Evolutionary conservation across 2,888 invertebrate genomes (phyloP).

Genomic region (Steromphala cineraria): DNA sequence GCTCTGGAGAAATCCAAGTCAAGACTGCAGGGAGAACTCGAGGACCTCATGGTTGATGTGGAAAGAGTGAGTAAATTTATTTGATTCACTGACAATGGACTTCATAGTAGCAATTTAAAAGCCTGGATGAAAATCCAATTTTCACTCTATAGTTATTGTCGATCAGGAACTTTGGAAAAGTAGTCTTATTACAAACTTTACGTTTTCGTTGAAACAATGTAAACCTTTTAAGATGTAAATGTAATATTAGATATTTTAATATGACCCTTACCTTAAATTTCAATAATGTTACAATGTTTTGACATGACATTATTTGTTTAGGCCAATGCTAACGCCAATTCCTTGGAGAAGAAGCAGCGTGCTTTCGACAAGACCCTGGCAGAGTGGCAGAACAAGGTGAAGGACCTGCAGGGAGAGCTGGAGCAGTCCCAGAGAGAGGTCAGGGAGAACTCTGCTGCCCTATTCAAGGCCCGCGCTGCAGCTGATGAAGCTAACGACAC

Average conservation of each 20-base stretch:
- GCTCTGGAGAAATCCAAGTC: slow-evolving; percentile 99
- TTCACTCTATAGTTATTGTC: no score
- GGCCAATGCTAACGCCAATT: slow-evolving; percentile 80
- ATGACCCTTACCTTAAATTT: no score
- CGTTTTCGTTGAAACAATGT: no score
- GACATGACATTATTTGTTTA: neutral
- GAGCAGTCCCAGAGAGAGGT: slow-evolving; percentile 99
- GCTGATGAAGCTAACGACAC: slow-evolving; percentile 98
- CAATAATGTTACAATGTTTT: no score
- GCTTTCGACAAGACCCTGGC: slow-evolving; percentile 99
- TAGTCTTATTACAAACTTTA: no score
- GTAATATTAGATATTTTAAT: no score
- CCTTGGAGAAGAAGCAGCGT: slow-evolving; percentile 99
- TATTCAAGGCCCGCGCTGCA: slow-evolving; percentile 97
- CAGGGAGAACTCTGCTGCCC: slow-evolving; percentile 99
- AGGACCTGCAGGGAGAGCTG: slow-evolving; percentile 89
- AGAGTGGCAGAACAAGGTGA: slow-evolving; percentile 99
- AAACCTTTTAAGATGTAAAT: no score
- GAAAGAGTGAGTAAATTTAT: slow-evolving; percentile 86
- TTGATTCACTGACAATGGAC: slow-evolving; percentile 61
- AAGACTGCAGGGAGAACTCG: slow-evolving; percentile 96
- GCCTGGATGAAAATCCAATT: no score
- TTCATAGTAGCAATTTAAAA: neutral
- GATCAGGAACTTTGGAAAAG: no score
- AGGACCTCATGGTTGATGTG: slow-evolving; percentile 97